Evolutionary conservation across 2,888 invertebrate species (phyloP).

Genomic region (Brachynemurus nebulosus): DNA sequence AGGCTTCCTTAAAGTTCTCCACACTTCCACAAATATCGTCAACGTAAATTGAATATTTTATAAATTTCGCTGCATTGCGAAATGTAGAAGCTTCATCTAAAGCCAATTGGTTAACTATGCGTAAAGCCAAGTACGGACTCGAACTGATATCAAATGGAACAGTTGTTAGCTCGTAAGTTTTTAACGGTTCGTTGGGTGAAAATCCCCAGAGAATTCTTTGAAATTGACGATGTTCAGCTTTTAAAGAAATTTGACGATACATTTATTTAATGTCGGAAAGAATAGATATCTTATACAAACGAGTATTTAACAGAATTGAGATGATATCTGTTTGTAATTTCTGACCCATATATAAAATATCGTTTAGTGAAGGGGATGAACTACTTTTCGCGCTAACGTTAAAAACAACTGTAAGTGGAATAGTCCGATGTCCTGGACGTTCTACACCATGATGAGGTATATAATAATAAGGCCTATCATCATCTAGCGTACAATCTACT

Average conservation of each 20-base stretch:
- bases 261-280: neutral
- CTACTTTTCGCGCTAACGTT: neutral
- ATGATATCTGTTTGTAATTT: neutral
- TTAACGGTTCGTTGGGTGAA: neutral
- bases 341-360: neutral
- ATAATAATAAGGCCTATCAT: neutral
- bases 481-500: neutral
- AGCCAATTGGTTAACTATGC: neutral
- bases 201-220: too few relatives aligned
- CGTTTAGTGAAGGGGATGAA: neutral
- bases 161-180: neutral
- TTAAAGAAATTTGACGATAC: neutral
- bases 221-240: too few relatives aligned
- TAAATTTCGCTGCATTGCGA: neutral
- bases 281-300: neutral
- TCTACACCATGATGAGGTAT: neutral
- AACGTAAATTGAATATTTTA: neutral
- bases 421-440: neutral
- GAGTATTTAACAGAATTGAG: neutral
- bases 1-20: neutral
- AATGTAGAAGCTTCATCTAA: too few relatives aligned
- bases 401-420: neutral
- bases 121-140: neutral
- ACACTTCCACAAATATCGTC: neutral
- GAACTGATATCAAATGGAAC: neutral